These are phyloP conservation scores for Nomada lathburiana DNA, from an alignment of 2,888 invertebrate species.

Conservation along the genomic window DNA sequence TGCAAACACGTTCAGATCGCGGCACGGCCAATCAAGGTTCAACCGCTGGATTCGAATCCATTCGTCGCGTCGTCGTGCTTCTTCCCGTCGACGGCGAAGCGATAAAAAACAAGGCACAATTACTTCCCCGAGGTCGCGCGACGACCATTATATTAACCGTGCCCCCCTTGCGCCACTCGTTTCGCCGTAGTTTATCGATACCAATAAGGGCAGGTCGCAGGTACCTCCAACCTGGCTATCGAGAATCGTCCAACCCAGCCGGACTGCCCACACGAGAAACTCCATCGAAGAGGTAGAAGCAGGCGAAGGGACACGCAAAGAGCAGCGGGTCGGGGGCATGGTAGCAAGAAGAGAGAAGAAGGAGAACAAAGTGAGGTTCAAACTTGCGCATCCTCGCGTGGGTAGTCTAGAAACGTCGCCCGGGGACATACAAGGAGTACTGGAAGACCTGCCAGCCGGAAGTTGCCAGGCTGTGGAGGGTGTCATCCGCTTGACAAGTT, in stretches of 20 bases:
- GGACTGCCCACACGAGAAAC: constrained; percentile 52
- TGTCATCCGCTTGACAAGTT: constrained; percentile 66
- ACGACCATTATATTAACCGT: constrained; percentile 64
- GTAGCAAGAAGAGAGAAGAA: not conserved
- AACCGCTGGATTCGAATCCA: constrained; percentile 49
- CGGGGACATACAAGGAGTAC: constrained; percentile 59
- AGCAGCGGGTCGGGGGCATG: not conserved
- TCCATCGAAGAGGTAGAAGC: constrained; percentile 26
- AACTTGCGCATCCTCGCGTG: constrained; percentile 54
- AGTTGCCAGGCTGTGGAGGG: constrained; percentile 60
- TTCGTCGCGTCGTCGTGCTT: not conserved
- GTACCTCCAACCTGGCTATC: constrained; percentile 63
- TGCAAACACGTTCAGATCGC: constrained; percentile 13
- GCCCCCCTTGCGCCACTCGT: constrained; percentile 22
- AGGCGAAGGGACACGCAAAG: constrained; percentile 21
- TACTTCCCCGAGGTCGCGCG: constrained; percentile 40
- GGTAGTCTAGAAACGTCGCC: constrained; percentile 65
- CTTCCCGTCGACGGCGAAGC: constrained; percentile 37
- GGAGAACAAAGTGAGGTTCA: constrained; percentile 52
- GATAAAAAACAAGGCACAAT: constrained; percentile 56
- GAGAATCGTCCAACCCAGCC: constrained; percentile 43
- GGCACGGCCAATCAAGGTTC: constrained; percentile 51
- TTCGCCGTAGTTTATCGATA: constrained; percentile 76
- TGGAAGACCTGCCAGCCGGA: constrained; percentile 54
- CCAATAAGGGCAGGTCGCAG: constrained; percentile 73